phyloP scores from a whole-genome alignment of 2,113 vertebrate species.

The Anthoscopus minutus region DNA sequence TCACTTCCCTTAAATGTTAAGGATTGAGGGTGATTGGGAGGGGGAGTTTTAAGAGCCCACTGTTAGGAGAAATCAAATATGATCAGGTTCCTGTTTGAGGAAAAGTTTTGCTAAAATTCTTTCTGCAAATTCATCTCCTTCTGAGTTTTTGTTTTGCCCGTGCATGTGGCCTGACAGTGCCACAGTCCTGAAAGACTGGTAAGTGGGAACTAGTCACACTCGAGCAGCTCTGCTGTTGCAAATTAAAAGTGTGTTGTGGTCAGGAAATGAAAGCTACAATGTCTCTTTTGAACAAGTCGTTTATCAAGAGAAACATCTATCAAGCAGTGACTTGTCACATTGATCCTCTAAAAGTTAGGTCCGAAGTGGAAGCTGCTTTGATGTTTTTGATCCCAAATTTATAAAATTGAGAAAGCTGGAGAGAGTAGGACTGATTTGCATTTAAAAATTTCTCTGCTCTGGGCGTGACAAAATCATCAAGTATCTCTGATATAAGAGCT shows the following conservation, averaged over 20 bases:
- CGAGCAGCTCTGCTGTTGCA: slow-evolving; percentile 78
- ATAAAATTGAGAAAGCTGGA: slow-evolving; percentile 69
- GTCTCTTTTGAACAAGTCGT: slow-evolving; percentile 85
- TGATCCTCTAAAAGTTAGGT: slow-evolving; percentile 80
- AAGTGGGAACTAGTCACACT: slow-evolving; percentile 73
- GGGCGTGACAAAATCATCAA: slow-evolving; percentile 37
- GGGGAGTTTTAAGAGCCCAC: slow-evolving; percentile 24
- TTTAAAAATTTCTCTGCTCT: slow-evolving; percentile 32
- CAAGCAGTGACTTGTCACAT: slow-evolving; percentile 80
- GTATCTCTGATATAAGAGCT: slow-evolving; percentile 22
- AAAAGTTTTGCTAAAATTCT: slow-evolving; percentile 37
- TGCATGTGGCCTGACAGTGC: slow-evolving; percentile 67
- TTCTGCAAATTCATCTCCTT: slow-evolving; percentile 27
- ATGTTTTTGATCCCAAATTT: slow-evolving; percentile 79
- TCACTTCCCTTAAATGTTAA: neutral
- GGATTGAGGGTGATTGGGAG: slow-evolving; percentile 24
- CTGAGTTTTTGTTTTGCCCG: slow-evolving; percentile 67
- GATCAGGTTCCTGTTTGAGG: neutral
- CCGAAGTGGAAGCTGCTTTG: slow-evolving; percentile 74
- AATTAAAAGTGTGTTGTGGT: slow-evolving; percentile 85
- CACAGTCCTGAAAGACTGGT: slow-evolving; percentile 65
- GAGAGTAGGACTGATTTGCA: slow-evolving; percentile 55
- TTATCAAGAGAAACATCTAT: slow-evolving; percentile 85
- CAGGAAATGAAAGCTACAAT: slow-evolving; percentile 87
- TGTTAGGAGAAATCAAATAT: slow-evolving; percentile 35